These are phyloP conservation scores for Parazoanthus atlanticus DNA, from an alignment of 92 coral and sea anemone genomes.

Conservation along the genomic window DNA sequence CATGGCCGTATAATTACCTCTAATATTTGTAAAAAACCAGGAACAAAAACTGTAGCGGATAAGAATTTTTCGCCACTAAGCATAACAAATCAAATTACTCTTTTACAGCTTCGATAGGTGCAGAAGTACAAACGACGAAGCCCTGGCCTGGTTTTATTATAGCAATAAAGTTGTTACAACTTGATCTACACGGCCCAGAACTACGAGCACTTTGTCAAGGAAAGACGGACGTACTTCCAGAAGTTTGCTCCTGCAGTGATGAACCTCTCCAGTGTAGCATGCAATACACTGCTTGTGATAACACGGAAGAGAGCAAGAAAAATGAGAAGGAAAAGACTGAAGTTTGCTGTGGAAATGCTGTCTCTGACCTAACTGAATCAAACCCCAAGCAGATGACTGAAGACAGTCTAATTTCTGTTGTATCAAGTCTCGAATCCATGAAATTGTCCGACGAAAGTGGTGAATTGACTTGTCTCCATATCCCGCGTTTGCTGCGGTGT, in stretches of 20 bases:
- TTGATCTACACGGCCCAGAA: slow-evolving; percentile 15
- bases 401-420: background rate
- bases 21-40: background rate
- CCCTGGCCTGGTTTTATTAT: slow-evolving; percentile 6
- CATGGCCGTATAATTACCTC: too few relatives aligned
- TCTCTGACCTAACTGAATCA: background rate
- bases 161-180: background rate
- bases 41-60: background rate
- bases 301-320: background rate
- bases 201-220: slow-evolving; percentile 1
- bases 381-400: background rate
- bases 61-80: too few relatives aligned
- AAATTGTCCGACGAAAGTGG: background rate
- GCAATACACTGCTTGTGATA: background rate
- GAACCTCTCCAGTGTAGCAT: background rate
- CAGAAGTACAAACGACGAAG: background rate
- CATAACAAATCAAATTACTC: background rate
- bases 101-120: background rate
- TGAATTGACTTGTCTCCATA: background rate
- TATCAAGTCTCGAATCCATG: background rate
- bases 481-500: background rate
- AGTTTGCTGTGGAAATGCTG: background rate
- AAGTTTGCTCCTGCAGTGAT: background rate
- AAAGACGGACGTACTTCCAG: background rate
- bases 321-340: background rate